A percentile compares a stretch with the other conserved stretches of the same genome.
These are phyloP conservation scores for Temnothorax longispinosus DNA, from an alignment of 1,140 invertebrate genomes.

Conservation along the genomic window DNA sequence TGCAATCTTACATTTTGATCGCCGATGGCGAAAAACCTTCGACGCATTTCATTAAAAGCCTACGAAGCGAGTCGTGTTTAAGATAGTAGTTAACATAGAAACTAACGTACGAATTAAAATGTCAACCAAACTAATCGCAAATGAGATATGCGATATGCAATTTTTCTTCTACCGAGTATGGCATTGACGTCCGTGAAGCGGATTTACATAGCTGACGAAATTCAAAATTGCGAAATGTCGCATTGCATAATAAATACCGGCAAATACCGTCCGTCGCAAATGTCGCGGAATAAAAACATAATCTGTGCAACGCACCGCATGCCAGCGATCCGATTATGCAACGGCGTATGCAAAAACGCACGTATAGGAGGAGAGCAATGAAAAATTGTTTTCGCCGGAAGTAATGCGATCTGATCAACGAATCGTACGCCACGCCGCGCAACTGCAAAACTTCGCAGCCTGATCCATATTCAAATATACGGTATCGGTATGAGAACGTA, in stretches of 20 bases:
- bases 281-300: slow-evolving; percentile 13
- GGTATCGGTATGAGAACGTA: background rate
- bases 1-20: slow-evolving; percentile 16
- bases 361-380: background rate
- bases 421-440: slow-evolving; percentile 7
- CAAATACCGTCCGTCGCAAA: slow-evolving; percentile 5
- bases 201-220: slow-evolving; percentile 19
- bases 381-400: slow-evolving; percentile 48
- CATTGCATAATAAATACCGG: slow-evolving; percentile 9
- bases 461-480: slow-evolving; percentile 27
- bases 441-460: slow-evolving; percentile 24
- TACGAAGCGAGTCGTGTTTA: background rate
- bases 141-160: background rate
- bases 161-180: slow-evolving; percentile 26
- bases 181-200: background rate
- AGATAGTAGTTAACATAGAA: background rate
- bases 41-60: background rate
- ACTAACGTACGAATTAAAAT: slow-evolving; percentile 18
- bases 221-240: slow-evolving; percentile 17
- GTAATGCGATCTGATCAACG: slow-evolving; percentile 32
- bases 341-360: background rate
- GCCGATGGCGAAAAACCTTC: slow-evolving; percentile 1
- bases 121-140: slow-evolving; percentile 2
- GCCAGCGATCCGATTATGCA: background rate
- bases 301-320: background rate